phyloP scores from a whole-genome alignment of 2,113 vertebrate genomes.

The Mellivora capensis region DNA sequence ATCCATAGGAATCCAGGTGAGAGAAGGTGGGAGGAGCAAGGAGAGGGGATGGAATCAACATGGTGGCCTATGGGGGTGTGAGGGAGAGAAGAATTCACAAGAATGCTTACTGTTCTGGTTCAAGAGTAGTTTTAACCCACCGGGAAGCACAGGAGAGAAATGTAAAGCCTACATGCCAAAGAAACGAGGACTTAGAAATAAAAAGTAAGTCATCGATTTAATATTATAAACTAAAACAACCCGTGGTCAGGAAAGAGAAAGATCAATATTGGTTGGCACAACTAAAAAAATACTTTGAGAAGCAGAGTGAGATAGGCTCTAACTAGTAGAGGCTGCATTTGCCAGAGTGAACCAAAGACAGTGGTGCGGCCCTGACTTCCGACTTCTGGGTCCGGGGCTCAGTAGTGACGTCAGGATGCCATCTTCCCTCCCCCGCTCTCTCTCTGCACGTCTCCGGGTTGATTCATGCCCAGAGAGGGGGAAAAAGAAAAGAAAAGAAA shows the following conservation, averaged over 20 bases:
- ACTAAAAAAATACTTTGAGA: not conserved
- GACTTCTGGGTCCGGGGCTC: not conserved
- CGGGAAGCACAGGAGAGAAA: not conserved
- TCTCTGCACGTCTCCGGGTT: not conserved
- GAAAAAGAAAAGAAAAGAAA: not conserved
- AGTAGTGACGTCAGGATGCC: fast-evolving
- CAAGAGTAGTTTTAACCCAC: not conserved
- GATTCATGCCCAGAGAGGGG: not conserved
- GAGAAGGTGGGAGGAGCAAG: not conserved
- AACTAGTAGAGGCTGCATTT: not conserved
- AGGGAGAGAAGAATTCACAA: not conserved
- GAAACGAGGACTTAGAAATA: not conserved
- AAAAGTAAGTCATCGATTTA: not conserved
- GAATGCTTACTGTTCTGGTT: not conserved
- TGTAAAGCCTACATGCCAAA: not conserved
- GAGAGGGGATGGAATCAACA: not conserved
- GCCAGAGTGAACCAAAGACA: not conserved
- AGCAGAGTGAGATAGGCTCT: not conserved
- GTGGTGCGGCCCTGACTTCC: not conserved
- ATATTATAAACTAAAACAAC: not conserved
- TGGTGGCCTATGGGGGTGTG: not conserved
- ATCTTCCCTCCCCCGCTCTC: fast-evolving
- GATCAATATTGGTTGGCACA: not conserved
- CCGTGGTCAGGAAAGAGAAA: not conserved
- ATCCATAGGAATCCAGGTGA: not conserved